Evolutionary conservation across 2,888 invertebrate species (phyloP).

Genomic region (Pandemis corylana): DNA sequence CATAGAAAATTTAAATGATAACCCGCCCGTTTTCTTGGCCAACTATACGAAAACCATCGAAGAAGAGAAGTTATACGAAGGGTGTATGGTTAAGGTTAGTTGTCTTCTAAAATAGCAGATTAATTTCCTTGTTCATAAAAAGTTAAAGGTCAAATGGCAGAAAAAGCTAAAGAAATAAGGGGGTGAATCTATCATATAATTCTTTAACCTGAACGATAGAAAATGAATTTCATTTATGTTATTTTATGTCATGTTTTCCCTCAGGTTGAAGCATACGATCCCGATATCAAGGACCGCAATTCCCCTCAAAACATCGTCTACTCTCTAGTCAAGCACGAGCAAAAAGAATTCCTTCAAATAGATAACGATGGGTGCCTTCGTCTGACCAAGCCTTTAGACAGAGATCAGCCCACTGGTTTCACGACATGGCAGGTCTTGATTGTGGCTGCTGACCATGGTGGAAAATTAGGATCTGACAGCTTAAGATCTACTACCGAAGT

Average conservation of each 20-base stretch:
- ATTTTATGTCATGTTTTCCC: background rate
- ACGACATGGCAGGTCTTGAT: constrained; percentile 91
- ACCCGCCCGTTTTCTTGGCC: constrained; percentile 93
- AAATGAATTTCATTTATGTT: too few species aligned
- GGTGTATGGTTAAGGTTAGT: constrained; percentile 88
- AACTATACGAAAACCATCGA: constrained; percentile 89
- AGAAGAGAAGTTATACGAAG: constrained; percentile 89
- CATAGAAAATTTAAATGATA: constrained; percentile 96
- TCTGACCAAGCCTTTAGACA: constrained; percentile 91
- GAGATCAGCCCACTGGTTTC: constrained; percentile 95
- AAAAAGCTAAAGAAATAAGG: too few species aligned
- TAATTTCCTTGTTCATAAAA: too few species aligned
- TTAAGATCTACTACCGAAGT: constrained; percentile 88
- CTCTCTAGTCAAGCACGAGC: constrained; percentile 89
- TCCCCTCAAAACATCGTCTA: constrained; percentile 92
- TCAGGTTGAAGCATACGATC: constrained; percentile 92
- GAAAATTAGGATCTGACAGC: constrained; percentile 85
- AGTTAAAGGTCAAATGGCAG: too few species aligned
- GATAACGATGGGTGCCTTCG: constrained; percentile 90
- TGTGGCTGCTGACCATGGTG: constrained; percentile 91
- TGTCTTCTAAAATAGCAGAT: background rate
- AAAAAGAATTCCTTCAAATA: constrained; percentile 89
- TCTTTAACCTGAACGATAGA: too few species aligned
- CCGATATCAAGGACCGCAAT: constrained; percentile 91
- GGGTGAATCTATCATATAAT: too few species aligned